Percentiles rank a stretch among this genome's conserved stretches.
Evolutionary conservation across 2,888 invertebrate species (phyloP).

Genomic region (Drosophila eohydei): DNA sequence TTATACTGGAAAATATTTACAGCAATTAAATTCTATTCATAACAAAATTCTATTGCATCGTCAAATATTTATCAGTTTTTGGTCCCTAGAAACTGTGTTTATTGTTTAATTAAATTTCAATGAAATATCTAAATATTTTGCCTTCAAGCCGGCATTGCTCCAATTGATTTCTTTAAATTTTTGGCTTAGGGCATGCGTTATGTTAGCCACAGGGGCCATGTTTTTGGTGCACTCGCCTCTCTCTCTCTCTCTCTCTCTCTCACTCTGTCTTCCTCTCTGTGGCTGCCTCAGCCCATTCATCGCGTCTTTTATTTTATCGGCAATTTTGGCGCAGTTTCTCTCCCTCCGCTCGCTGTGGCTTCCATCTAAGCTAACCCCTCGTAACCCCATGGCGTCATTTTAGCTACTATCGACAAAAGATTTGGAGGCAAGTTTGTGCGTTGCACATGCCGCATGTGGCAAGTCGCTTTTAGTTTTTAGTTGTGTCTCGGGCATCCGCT

Average conservation of each 20-base stretch:
- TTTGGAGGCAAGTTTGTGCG: slow-evolving; percentile 45
- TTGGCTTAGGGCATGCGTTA: slow-evolving; percentile 36
- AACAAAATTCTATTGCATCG: not conserved
- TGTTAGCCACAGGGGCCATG: slow-evolving; percentile 44
- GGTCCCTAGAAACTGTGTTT: not conserved
- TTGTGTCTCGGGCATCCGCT: slow-evolving; percentile 74
- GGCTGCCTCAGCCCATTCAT: slow-evolving; percentile 28
- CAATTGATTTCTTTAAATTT: not conserved
- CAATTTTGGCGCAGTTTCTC: slow-evolving; percentile 70
- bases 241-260: slow-evolving; percentile 18
- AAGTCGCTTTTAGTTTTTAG: slow-evolving; percentile 74
- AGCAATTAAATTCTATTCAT: not conserved
- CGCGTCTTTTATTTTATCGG: slow-evolving; percentile 77
- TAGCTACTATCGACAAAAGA: slow-evolving; percentile 48
- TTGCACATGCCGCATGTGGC: slow-evolving; percentile 48
- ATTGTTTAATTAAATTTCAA: not conserved
- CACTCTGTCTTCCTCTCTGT: too few relatives aligned
- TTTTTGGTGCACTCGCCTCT: slow-evolving; percentile 38
- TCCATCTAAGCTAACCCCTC: slow-evolving; percentile 15
- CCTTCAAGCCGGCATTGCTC: too few relatives aligned
- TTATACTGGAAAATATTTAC: not conserved
- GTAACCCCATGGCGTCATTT: slow-evolving; percentile 36
- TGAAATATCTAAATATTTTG: not conserved
- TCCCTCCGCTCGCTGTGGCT: not conserved
- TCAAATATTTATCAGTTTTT: not conserved